phyloP scores from a whole-genome alignment of 2,113 vertebrate species.

The Xenopus tropicalis region UCB_Xtro_10.0 CM004446.2:27580001-27580500 shows the following conservation, averaged over 20 bases:
- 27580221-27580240: conserved; percentile 79
- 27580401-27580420: neutral
- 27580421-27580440: too few species aligned
- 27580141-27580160: too few species aligned
- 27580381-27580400: conserved; percentile 88
- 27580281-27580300: conserved; percentile 78
- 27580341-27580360: conserved; percentile 76
- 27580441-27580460: too few species aligned
- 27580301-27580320: too few species aligned
- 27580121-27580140: conserved; percentile 53
- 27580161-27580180: neutral
- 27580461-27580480: too few species aligned
- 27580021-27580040: conserved; percentile 79
- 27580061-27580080: conserved; percentile 69
- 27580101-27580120: conserved; percentile 86
- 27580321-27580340: too few species aligned
- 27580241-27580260: conserved; percentile 86
- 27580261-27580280: conserved; percentile 67
- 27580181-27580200: neutral
- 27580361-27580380: conserved; percentile 81
- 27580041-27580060: conserved; percentile 73
- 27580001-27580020: too few species aligned
- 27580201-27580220: neutral
- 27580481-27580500: too few species aligned
- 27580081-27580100: conserved; percentile 72